A percentile compares a stretch with the other conserved stretches of the same genome.
These are phyloP conservation scores for Pentalonia nigronervosa DNA, from an alignment of 1,140 invertebrate species.

Conservation along the genomic window DNA sequence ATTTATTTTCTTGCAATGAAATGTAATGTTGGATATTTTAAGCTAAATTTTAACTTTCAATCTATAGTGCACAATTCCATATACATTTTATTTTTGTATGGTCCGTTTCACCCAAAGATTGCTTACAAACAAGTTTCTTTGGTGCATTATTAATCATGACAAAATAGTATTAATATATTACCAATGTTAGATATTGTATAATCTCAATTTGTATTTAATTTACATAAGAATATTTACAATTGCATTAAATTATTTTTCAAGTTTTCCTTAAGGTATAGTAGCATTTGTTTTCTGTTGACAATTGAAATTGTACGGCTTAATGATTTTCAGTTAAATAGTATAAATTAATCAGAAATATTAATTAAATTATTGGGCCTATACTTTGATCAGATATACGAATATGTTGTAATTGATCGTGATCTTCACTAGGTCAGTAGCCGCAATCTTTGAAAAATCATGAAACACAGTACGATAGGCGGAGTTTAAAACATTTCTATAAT, in stretches of 20 bases:
- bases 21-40: not conserved
- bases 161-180: not conserved
- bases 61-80: not conserved
- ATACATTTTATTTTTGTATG: not conserved
- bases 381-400: not conserved
- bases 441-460: slow-evolving; percentile 16
- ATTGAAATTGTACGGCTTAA: not conserved
- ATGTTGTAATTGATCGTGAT: slow-evolving; percentile 34
- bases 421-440: slow-evolving; percentile 32
- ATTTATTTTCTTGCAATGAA: not conserved
- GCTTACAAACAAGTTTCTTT: not conserved
- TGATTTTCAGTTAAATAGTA: not conserved
- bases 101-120: not conserved
- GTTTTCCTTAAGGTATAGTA: not conserved
- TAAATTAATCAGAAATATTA: not conserved
- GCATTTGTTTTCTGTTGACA: not conserved
- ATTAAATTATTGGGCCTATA: not conserved
- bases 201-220: not conserved
- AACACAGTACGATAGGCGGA: slow-evolving; percentile 7
- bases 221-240: not conserved
- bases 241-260: not conserved
- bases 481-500: slow-evolving; percentile 36
- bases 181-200: not conserved
- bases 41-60: not conserved
- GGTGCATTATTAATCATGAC: not conserved